Percentiles rank a stretch among this genome's conserved stretches.
Conservation (phyloP, 1,140 invertebrate genomes). For the Bactericera cockerelli region DNA sequence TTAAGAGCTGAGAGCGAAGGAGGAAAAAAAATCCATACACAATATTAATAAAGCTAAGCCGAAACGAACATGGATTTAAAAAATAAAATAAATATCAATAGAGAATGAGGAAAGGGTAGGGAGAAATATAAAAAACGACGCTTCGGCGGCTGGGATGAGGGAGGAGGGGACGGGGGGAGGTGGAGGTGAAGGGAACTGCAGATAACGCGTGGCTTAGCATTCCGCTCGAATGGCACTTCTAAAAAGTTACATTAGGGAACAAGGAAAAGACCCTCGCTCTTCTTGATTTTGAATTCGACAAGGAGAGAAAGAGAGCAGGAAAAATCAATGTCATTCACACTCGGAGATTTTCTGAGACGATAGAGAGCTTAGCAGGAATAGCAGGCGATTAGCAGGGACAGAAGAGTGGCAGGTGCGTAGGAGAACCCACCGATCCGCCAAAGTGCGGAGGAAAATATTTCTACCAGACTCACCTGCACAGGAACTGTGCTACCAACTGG, state of each 20-base stretch:
- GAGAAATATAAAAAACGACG: not conserved
- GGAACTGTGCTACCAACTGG: too few relatives aligned
- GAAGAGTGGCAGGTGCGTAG: too few relatives aligned
- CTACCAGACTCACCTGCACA: too few relatives aligned
- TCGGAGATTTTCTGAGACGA: not conserved
- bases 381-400: too few relatives aligned
- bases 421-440: too few relatives aligned
- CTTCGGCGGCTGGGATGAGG: not conserved
- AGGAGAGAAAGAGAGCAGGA: too few relatives aligned
- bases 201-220: constrained; percentile 9
- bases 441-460: too few relatives aligned
- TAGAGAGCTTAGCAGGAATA: too few relatives aligned
- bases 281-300: not conserved
- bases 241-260: constrained; percentile 8
- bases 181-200: not conserved
- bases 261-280: not conserved
- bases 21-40: constrained; percentile 2
- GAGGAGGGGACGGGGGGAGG: too few relatives aligned
- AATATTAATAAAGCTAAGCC: constrained; percentile 8
- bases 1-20: not conserved
- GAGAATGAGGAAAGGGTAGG: not conserved
- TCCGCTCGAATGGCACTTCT: constrained; percentile 6
- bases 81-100: constrained; percentile 9
- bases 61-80: constrained; percentile 6
- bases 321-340: constrained; percentile 9